Conservation (phyloP, 2,113 vertebrate genomes). For the Trematomus loennbergii region DNA sequence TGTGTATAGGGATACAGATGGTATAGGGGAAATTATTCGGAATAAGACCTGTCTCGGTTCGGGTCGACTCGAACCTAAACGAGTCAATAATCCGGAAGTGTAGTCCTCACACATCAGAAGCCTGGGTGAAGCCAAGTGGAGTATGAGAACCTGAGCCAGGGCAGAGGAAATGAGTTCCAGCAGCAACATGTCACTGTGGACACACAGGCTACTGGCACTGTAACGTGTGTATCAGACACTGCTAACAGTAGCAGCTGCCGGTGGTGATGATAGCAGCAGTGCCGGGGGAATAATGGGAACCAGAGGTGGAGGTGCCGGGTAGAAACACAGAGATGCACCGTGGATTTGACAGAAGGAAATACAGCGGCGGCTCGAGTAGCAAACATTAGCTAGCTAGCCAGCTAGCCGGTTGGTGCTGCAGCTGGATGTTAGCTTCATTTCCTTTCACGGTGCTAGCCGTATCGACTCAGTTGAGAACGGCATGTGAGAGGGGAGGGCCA, state of each 20-base stretch:
- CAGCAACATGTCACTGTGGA: conserved; percentile 7
- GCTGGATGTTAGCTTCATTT: not conserved
- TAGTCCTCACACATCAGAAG: conserved; percentile 28
- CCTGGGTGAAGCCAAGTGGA: conserved; percentile 7
- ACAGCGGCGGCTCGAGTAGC: conserved; percentile 24
- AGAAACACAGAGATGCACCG: conserved; percentile 38
- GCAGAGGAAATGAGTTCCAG: not conserved
- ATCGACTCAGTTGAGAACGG: not conserved
- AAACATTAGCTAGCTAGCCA: conserved; percentile 42
- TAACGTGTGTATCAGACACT: not conserved
- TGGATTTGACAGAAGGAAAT: conserved; percentile 39
- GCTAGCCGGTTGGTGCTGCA: conserved; percentile 20
- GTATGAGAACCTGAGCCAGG: not conserved
- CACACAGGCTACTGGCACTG: not conserved
- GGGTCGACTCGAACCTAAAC: conserved; percentile 12
- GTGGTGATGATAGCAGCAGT: conserved; percentile 10
- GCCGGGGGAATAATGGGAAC: conserved; percentile 19
- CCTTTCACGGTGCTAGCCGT: conserved; percentile 10
- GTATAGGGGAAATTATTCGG: not conserved
- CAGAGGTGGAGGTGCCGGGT: conserved; percentile 27
- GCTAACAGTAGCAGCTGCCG: conserved; percentile 11
- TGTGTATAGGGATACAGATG: not conserved
- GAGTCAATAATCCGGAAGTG: conserved; percentile 75
- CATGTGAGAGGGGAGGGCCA: conserved; percentile 57
- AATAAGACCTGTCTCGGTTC: conserved; percentile 2